phyloP scores from a whole-genome alignment of 2,797 vertebrate species.

The Hipposideros larvatus region DNA sequence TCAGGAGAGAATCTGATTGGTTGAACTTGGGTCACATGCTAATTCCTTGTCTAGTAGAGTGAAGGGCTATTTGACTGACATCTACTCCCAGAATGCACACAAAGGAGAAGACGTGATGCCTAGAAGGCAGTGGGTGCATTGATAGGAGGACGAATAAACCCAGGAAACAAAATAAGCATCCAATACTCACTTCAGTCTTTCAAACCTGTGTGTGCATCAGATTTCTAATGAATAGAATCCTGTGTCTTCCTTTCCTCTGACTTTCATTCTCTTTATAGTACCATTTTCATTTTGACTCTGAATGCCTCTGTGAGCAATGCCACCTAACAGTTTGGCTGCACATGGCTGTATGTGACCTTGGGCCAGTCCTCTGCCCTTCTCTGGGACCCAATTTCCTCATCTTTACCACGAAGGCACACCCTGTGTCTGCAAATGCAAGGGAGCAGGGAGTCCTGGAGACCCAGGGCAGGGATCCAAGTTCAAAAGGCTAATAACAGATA shows the following conservation, averaged over 20 bases:
- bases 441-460: not conserved
- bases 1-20: constrained; percentile 15
- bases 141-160: not conserved
- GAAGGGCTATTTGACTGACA: not conserved
- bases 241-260: not conserved
- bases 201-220: not conserved
- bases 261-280: not conserved
- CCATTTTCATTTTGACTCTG: not conserved
- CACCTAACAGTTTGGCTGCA: not conserved
- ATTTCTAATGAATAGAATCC: not conserved
- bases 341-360: not conserved
- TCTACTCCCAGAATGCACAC: not conserved
- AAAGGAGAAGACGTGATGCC: not conserved
- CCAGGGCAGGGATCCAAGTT: not conserved
- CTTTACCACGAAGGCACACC: not conserved
- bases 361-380: not conserved
- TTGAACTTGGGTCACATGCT: not conserved
- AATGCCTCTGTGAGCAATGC: not conserved
- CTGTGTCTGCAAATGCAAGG: not conserved
- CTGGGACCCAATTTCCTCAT: not conserved
- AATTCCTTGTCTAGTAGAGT: not conserved
- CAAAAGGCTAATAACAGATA: not conserved
- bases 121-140: too few species aligned
- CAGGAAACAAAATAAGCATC: not conserved
- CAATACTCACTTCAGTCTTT: not conserved